Percentiles rank a stretch among this genome's conserved stretches.
These are phyloP conservation scores for Vulpes vulpes DNA, from an alignment of 2,113 vertebrate species.

Conservation along the genomic window DNA sequence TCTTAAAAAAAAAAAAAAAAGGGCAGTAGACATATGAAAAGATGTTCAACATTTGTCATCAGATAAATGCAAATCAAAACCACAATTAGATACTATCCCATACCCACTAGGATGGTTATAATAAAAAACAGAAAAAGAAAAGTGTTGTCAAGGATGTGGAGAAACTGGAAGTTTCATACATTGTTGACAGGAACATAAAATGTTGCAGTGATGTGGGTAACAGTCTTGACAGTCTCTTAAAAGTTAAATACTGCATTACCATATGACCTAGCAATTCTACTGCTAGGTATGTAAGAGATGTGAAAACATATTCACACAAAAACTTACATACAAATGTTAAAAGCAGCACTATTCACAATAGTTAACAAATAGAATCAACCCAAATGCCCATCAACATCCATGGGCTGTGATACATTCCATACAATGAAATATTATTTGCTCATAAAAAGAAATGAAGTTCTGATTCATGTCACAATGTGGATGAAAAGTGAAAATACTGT, in stretches of 20 bases:
- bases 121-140: neutral
- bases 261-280: neutral
- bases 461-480: neutral
- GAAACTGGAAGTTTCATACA: neutral
- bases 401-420: neutral
- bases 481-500: neutral
- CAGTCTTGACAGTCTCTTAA: neutral
- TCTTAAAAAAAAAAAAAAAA: too few relatives aligned
- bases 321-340: neutral
- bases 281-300: neutral
- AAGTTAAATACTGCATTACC: conserved; percentile 41
- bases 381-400: neutral
- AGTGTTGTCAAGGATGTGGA: neutral
- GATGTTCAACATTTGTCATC: neutral
- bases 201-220: neutral
- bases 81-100: neutral
- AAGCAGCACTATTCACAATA: neutral
- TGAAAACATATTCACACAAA: conserved; percentile 8
- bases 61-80: neutral
- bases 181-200: neutral
- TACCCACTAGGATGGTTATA: neutral
- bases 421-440: neutral
- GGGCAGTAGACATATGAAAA: neutral
- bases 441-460: neutral
- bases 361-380: neutral